phyloP scores from a whole-genome alignment of 1,140 invertebrate genomes.

The Zaprionus ornatus region DNA sequence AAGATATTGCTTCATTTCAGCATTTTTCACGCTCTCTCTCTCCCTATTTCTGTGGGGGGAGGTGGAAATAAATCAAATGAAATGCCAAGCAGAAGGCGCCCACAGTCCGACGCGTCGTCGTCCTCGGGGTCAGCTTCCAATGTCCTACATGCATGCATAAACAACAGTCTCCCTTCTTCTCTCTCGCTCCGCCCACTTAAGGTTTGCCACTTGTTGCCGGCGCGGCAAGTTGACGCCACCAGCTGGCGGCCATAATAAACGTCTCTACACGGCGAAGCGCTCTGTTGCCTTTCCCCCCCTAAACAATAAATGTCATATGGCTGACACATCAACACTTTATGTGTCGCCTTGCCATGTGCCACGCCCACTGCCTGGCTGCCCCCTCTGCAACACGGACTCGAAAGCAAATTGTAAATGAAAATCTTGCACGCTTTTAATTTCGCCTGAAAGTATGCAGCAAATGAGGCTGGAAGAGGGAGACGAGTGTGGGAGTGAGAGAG shows the following conservation, averaged over 20 bases:
- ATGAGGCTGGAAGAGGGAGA: conserved; percentile 23
- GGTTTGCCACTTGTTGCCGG: conserved; percentile 61
- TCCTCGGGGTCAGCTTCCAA: conserved; percentile 14
- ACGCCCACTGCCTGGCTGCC: conserved; percentile 1
- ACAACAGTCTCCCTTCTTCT: background rate
- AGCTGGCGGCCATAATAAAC: conserved; percentile 73
- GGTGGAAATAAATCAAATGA: conserved; percentile 20
- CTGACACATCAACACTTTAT: conserved; percentile 80
- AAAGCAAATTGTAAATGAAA: conserved; percentile 55
- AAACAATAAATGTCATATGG: conserved; percentile 81
- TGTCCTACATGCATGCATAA: conserved; percentile 22
- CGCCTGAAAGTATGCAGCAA: conserved; percentile 60
- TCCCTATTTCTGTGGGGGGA: background rate
- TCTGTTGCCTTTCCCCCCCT: conserved; percentile 15
- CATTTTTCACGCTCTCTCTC: background rate
- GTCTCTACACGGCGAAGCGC: conserved; percentile 24
- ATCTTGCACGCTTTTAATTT: conserved; percentile 80
- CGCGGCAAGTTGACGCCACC: conserved; percentile 55
- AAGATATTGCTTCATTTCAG: background rate
- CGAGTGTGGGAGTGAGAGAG: background rate
- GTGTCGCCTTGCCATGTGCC: conserved; percentile 49
- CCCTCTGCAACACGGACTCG: background rate
- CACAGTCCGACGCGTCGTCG: background rate
- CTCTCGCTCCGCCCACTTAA: background rate
- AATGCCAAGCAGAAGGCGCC: conserved; percentile 3